Percentiles rank a stretch among this genome's conserved stretches.
Conservation (phyloP, 2,888 invertebrate species). For the Platypus cylindrus region DNA sequence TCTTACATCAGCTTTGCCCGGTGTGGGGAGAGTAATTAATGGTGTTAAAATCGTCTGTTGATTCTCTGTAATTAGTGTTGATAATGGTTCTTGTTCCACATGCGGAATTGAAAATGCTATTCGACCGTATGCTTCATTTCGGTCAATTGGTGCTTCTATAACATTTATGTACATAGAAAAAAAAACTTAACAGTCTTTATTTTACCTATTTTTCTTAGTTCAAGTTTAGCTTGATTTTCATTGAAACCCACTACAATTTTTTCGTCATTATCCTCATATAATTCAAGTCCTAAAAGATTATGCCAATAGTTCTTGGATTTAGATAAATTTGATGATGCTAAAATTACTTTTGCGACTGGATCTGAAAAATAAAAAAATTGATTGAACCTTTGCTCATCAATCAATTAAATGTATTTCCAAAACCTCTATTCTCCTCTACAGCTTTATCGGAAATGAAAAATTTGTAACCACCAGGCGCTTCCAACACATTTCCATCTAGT, state of each 20-base stretch:
- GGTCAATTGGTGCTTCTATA: conserved; percentile 54
- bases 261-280: conserved; percentile 50
- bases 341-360: conserved; percentile 66
- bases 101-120: conserved; percentile 88
- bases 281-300: conserved; percentile 58
- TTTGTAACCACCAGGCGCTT: conserved; percentile 87
- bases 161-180: conserved; percentile 17
- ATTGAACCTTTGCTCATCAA: conserved; percentile 7
- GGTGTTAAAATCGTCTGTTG: conserved; percentile 74
- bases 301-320: conserved; percentile 78
- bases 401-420: too few relatives aligned
- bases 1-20: conserved; percentile 91
- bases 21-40: conserved; percentile 85
- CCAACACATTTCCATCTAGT: conserved; percentile 47
- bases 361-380: conserved; percentile 38
- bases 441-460: conserved; percentile 68
- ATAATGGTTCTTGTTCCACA: conserved; percentile 61
- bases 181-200: too few relatives aligned
- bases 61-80: conserved; percentile 56
- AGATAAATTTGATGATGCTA: conserved; percentile 64
- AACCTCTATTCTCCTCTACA: conserved; percentile 53
- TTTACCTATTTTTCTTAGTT: conserved; percentile 60
- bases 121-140: conserved; percentile 85
- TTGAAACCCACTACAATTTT: conserved; percentile 57
- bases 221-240: conserved; percentile 61